Percentiles rank a stretch among this genome's conserved stretches.
phyloP scores from a whole-genome alignment of 2,797 vertebrate genomes.

The Coendou prehensilis region DNA sequence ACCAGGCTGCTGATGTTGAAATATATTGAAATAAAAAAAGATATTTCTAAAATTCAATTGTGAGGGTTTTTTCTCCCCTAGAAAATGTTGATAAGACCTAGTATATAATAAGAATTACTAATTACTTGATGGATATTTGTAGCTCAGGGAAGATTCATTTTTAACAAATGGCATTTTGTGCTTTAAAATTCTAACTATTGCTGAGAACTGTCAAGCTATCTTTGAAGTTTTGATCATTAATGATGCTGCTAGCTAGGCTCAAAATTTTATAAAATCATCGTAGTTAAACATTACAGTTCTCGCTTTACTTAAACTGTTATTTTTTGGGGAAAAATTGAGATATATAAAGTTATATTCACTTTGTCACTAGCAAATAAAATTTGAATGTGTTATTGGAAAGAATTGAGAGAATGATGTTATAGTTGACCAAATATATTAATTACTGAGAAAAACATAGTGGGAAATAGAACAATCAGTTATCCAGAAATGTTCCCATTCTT shows the following conservation, averaged over 20 bases:
- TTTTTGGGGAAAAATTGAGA: background rate
- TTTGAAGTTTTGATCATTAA: slow-evolving; percentile 51
- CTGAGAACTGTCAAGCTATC: background rate
- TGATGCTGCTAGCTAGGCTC: background rate
- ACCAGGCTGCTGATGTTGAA: slow-evolving; percentile 25
- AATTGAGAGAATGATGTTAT: background rate
- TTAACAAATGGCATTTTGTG: slow-evolving; percentile 72
- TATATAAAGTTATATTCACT: background rate
- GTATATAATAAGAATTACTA: slow-evolving; percentile 54
- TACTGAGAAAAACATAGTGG: background rate
- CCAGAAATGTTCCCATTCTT: background rate
- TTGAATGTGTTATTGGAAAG: background rate
- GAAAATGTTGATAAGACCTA: slow-evolving; percentile 50
- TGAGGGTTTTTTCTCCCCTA: slow-evolving; percentile 7
- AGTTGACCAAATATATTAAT: background rate
- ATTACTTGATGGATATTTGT: slow-evolving; percentile 69
- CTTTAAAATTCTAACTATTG: slow-evolving; percentile 58
- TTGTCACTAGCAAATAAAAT: slow-evolving; percentile 29
- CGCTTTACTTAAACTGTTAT: slow-evolving; percentile 3
- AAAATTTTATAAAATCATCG: slow-evolving; percentile 39
- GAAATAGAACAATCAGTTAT: background rate
- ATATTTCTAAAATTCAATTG: background rate
- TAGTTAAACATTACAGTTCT: background rate
- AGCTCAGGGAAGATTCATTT: slow-evolving; percentile 59
- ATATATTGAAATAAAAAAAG: slow-evolving; percentile 56